A percentile compares a stretch with the other conserved stretches of the same genome.
phyloP scores from a whole-genome alignment of 1,140 invertebrate species.

The Akabosia matsudoensis region DNA sequence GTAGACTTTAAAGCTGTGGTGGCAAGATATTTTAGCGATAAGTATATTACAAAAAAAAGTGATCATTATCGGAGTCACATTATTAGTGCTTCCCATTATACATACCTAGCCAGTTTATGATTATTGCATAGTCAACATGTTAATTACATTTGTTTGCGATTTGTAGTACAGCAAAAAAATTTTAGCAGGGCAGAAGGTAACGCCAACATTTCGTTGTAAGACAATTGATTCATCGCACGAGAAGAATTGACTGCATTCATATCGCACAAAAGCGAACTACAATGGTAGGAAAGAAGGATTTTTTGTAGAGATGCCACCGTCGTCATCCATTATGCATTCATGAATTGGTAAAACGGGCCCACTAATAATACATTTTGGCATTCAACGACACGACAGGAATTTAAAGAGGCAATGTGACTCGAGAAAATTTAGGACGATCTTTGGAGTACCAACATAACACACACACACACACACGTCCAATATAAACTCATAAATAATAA shows the following conservation, averaged over 20 bases:
- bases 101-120: not conserved
- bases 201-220: not conserved
- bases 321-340: conserved; percentile 1
- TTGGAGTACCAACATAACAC: not conserved
- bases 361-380: not conserved
- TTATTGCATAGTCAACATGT: not conserved
- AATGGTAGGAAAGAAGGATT: too few relatives aligned
- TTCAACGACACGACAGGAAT: not conserved
- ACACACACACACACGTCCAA: not conserved
- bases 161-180: not conserved
- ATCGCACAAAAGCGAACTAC: not conserved
- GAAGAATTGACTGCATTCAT: not conserved
- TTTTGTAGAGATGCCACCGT: not conserved
- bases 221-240: not conserved
- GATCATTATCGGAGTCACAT: not conserved
- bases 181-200: not conserved
- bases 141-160: not conserved
- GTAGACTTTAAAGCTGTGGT: too few relatives aligned
- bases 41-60: too few relatives aligned
- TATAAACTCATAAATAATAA: not conserved
- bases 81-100: not conserved
- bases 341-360: conserved; percentile 13
- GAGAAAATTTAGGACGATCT: not conserved
- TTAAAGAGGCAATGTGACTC: not conserved
- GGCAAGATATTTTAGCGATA: too few relatives aligned